Conservation (phyloP, 2,797 vertebrate genomes). For the Sparus aurata region DNA sequence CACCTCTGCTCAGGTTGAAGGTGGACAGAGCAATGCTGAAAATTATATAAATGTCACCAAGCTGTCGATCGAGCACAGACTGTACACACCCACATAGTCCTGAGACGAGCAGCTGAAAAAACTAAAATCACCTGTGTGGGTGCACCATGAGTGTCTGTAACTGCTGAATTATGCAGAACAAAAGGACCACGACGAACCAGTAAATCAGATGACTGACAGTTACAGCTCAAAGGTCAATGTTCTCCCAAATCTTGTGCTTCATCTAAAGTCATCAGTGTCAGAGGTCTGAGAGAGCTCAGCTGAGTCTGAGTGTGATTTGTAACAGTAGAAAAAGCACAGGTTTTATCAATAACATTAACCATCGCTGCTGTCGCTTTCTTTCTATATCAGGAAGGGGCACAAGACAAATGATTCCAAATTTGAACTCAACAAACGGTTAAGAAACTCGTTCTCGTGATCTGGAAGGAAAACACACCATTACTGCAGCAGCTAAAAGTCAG, state of each 20-base stretch:
- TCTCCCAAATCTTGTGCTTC: background rate
- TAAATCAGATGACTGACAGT: background rate
- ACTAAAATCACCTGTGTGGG: background rate
- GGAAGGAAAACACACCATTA: background rate
- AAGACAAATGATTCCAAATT: background rate
- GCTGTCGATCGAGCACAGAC: background rate
- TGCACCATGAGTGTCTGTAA: background rate
- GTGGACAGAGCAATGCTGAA: background rate
- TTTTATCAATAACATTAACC: background rate
- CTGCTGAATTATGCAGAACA: background rate
- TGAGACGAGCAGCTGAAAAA: background rate
- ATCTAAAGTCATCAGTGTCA: background rate
- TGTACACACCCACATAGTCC: background rate
- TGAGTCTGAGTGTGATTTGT: no score
- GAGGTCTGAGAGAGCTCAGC: background rate
- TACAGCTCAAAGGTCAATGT: background rate
- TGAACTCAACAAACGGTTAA: background rate
- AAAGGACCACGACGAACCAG: background rate
- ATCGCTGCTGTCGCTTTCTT: background rate
- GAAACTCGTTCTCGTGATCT: background rate
- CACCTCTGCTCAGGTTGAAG: background rate
- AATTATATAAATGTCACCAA: background rate
- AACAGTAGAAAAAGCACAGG: background rate
- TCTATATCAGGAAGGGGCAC: no score
- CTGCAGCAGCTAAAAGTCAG: background rate